A percentile compares a stretch with the other conserved stretches of the same genome.
Evolutionary conservation across 2,888 invertebrate genomes (phyloP).

Genomic region (Balanococcus diminutus): DNA sequence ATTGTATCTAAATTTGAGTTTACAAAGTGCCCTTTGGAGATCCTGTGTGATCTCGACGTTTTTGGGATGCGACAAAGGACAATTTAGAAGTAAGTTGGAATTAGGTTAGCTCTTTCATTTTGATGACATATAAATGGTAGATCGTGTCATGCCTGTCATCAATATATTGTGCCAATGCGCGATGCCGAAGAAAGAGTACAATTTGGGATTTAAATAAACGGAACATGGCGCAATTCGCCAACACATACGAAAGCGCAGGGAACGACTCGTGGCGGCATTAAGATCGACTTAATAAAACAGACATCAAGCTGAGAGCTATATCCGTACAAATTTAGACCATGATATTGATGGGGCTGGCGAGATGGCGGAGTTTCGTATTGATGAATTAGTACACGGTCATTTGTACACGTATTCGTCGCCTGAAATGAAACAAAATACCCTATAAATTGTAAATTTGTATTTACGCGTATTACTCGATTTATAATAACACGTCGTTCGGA

Average conservation of each 20-base stretch:
- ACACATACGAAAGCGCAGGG: not conserved
- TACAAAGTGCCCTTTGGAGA: no score
- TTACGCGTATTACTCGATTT: slow-evolving; percentile 7
- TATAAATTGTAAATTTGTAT: slow-evolving; percentile 11
- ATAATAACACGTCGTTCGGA: not conserved
- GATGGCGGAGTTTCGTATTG: not conserved
- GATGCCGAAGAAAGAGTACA: no score
- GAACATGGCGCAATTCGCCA: not conserved
- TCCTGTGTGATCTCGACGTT: no score
- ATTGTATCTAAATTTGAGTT: no score
- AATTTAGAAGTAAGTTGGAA: no score
- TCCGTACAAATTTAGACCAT: slow-evolving; percentile 7
- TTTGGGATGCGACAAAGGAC: no score
- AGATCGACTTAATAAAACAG: slow-evolving; percentile 33
- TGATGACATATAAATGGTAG: no score
- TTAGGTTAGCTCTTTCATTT: no score
- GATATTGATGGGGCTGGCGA: not conserved
- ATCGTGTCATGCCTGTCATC: no score
- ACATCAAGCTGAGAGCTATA: slow-evolving; percentile 40
- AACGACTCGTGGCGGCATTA: not conserved
- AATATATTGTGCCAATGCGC: no score
- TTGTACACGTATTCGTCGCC: not conserved
- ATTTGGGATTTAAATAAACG: slow-evolving; percentile 13
- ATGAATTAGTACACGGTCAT: not conserved
- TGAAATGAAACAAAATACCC: slow-evolving; percentile 24